These are phyloP conservation scores for Odontophorus gujanensis DNA, from an alignment of 2,113 vertebrate genomes.

Conservation along the genomic window DNA sequence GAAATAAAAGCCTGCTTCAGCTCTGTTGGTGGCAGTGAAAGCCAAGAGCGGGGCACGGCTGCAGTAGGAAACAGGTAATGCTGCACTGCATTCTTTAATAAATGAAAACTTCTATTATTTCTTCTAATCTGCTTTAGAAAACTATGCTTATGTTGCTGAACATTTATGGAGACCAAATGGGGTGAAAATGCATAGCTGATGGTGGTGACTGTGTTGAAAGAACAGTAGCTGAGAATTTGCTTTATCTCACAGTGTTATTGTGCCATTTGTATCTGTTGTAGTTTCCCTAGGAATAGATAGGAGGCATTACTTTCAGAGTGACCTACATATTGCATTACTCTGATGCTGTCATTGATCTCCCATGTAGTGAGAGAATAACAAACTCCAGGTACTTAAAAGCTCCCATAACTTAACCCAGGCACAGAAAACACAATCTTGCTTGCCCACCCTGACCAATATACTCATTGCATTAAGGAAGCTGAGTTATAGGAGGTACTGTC, in stretches of 20 bases:
- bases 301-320: too few species aligned
- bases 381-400: neutral
- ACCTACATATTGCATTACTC: neutral
- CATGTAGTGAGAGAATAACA: neutral
- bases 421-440: neutral
- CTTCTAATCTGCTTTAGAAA: neutral
- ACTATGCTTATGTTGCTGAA: neutral
- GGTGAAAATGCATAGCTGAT: too few species aligned
- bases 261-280: too few species aligned
- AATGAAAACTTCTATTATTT: neutral
- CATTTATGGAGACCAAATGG: too few species aligned
- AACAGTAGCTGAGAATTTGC: too few species aligned
- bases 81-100: neutral
- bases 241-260: too few species aligned
- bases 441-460: neutral
- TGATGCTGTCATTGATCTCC: neutral
- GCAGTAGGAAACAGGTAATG: neutral
- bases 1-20: neutral
- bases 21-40: neutral
- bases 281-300: too few species aligned
- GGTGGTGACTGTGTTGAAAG: too few species aligned
- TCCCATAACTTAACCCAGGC: neutral
- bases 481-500: neutral
- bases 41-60: neutral
- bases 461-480: neutral